phyloP scores from a whole-genome alignment of 2,113 vertebrate genomes.

The Neomonachus schauinslandi region DNA sequence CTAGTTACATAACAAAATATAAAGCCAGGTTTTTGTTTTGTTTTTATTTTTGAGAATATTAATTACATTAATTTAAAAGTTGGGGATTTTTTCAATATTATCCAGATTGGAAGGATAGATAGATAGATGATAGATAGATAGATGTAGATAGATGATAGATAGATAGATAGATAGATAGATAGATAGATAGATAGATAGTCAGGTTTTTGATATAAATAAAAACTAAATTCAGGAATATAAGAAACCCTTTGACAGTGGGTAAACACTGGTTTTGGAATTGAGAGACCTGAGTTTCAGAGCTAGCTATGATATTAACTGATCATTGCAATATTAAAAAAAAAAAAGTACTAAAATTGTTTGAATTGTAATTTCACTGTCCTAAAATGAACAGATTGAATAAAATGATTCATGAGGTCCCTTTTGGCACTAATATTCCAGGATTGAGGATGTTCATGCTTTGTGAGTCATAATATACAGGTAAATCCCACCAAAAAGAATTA shows the following conservation, averaged over 20 bases:
- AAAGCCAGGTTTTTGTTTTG: too few relatives aligned
- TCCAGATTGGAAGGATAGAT: background rate
- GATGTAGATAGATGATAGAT: too few relatives aligned
- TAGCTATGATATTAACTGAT: background rate
- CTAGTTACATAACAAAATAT: background rate
- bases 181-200: too few relatives aligned
- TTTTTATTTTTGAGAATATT: background rate
- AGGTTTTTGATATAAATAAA: background rate
- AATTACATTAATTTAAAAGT: background rate
- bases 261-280: background rate
- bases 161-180: too few relatives aligned
- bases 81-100: background rate
- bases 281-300: background rate
- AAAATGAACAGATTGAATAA: constrained; percentile 30
- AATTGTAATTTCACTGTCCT: background rate
- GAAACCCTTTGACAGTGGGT: background rate
- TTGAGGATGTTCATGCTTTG: background rate
- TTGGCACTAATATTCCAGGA: background rate
- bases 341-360: background rate
- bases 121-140: too few relatives aligned
- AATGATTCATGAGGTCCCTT: background rate
- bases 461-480: background rate
- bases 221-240: background rate
- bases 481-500: background rate
- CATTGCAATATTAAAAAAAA: background rate